Conservation (phyloP, 2,113 vertebrate genomes). For the Syngnathoides biaculeatus region DNA sequence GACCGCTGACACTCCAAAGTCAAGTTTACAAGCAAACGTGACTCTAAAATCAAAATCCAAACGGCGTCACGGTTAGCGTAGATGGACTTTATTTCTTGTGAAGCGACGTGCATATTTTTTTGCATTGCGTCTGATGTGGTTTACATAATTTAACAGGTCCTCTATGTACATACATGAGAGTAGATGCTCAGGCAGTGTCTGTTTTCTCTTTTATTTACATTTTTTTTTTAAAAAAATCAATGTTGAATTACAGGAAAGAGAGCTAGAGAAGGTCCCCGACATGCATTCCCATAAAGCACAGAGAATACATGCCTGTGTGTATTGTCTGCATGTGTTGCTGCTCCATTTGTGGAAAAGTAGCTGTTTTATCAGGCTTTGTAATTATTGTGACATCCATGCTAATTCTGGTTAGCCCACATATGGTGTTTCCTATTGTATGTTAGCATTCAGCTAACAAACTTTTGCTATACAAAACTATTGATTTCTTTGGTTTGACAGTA, state of each 20-base stretch:
- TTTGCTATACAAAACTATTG: background rate
- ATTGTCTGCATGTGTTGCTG: too few species aligned
- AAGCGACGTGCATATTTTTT: background rate
- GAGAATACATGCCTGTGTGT: too few species aligned
- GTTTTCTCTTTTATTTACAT: constrained; percentile 4
- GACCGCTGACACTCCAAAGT: background rate
- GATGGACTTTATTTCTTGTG: background rate
- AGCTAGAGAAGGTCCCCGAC: too few species aligned
- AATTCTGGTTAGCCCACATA: background rate
- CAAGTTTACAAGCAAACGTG: background rate
- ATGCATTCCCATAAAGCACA: too few species aligned
- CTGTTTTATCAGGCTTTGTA: too few species aligned
- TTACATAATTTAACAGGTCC: constrained; percentile 42
- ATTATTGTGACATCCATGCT: too few species aligned
- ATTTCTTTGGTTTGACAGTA: too few species aligned
- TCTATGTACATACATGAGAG: constrained; percentile 39
- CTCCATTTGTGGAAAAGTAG: too few species aligned
- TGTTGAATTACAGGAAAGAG: too few species aligned
- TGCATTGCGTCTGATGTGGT: constrained; percentile 36
- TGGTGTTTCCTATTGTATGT: background rate
- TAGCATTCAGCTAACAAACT: background rate
- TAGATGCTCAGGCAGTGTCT: background rate
- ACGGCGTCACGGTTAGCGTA: background rate
- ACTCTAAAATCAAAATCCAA: background rate
- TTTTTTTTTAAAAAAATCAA: background rate